Percentiles rank a stretch among this genome's conserved stretches.
These are phyloP conservation scores for Peromyscus polionotus DNA, from an alignment of 2,113 vertebrate genomes.

Conservation along the genomic window DNA sequence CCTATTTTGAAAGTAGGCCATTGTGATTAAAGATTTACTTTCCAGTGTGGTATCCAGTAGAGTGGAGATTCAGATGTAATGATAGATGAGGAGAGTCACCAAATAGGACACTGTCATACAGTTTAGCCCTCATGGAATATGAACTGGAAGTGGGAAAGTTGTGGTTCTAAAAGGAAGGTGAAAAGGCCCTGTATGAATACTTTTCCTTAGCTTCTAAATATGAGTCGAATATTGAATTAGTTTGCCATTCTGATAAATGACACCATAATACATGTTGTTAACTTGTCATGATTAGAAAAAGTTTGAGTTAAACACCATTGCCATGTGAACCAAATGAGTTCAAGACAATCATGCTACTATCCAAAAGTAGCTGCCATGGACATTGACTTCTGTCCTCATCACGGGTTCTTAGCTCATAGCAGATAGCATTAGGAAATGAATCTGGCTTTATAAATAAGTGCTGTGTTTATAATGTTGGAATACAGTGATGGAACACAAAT, in stretches of 20 bases:
- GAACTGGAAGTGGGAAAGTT: neutral
- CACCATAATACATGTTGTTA: slow-evolving; percentile 10
- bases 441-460: slow-evolving; percentile 10
- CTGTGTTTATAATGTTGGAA: slow-evolving; percentile 20
- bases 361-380: neutral
- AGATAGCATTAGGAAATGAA: neutral
- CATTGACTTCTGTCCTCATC: neutral
- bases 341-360: slow-evolving; percentile 1
- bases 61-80: neutral
- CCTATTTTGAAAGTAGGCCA: neutral
- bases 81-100: neutral
- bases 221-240: neutral
- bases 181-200: neutral
- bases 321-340: slow-evolving; percentile 16
- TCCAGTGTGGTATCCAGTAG: neutral
- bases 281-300: slow-evolving; percentile 15
- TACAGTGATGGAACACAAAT: neutral
- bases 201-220: neutral
- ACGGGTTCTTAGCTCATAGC: neutral
- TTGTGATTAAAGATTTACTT: slow-evolving; percentile 6
- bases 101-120: neutral
- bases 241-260: slow-evolving; percentile 40
- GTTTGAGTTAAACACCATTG: neutral
- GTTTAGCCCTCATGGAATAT: neutral
- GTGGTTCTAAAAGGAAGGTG: neutral